Evolutionary conservation across 1,140 invertebrate genomes (phyloP).

Genomic region (Procambarus virginalis): DNA sequence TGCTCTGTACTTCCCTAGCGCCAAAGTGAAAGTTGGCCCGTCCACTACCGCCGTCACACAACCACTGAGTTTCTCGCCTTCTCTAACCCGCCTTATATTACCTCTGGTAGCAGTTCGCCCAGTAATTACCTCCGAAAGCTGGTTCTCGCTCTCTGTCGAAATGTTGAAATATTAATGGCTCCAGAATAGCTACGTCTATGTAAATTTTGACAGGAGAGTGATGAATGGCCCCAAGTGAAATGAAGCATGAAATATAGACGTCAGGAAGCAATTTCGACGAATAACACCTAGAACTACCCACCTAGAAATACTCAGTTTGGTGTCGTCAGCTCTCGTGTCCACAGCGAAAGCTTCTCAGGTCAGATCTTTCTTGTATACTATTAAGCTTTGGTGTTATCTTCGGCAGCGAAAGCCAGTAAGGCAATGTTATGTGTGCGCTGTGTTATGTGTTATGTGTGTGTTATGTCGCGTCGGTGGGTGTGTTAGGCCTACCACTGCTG

Average conservation of each 20-base stretch:
- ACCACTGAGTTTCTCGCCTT: slow-evolving; percentile 34
- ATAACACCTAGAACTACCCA: neutral
- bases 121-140: neutral
- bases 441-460: no score
- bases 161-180: no score
- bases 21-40: slow-evolving; percentile 30
- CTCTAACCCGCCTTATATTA: slow-evolving; percentile 30
- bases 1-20: neutral
- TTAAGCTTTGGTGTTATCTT: neutral
- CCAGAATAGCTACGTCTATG: no score
- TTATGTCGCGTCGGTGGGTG: neutral
- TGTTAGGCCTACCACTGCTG: neutral
- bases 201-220: no score
- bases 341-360: slow-evolving; percentile 2
- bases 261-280: neutral
- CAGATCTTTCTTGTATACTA: neutral
- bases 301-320: neutral
- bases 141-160: neutral
- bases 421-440: neutral
- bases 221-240: no score
- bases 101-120: slow-evolving; percentile 11
- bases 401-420: neutral
- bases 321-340: neutral
- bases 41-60: slow-evolving; percentile 46
- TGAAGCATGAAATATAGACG: no score